phyloP scores from a whole-genome alignment of 2,888 invertebrate genomes.

The Trichacis sp. region DNA sequence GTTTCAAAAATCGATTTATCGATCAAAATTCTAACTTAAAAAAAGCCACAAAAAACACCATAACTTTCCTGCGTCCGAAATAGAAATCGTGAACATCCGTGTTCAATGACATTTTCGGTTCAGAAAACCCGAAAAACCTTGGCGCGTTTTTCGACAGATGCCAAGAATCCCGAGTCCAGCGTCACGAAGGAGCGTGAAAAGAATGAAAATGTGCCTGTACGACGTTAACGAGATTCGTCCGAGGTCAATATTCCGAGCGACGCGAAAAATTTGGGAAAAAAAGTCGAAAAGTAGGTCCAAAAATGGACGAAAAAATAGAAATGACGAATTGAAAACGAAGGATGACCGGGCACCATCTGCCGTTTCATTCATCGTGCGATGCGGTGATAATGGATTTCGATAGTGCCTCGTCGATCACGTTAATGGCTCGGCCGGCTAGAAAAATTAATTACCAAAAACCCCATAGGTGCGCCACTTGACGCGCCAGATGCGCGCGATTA shows the following conservation, averaged over 20 bases:
- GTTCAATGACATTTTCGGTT: conserved; percentile 5
- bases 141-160: conserved; percentile 47
- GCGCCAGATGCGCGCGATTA: conserved; percentile 62
- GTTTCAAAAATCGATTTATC: too few species aligned
- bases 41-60: too few species aligned
- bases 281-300: too few species aligned
- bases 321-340: conserved; percentile 1
- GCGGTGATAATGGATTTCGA: conserved; percentile 14
- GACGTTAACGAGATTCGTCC: not conserved
- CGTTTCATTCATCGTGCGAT: conserved; percentile 3
- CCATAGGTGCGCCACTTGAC: conserved; percentile 37
- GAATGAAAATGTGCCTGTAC: not conserved
- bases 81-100: not conserved
- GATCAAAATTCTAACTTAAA: too few species aligned
- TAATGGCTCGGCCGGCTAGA: conserved; percentile 19
- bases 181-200: not conserved
- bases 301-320: too few species aligned
- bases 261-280: too few species aligned
- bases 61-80: not conserved
- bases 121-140: not conserved
- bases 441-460: conserved; percentile 53
- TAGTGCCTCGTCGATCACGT: conserved; percentile 4
- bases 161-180: conserved; percentile 47
- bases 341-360: conserved; percentile 32
- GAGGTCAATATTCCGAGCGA: not conserved